Evolutionary conservation across 2,888 invertebrate species (phyloP), one percentile per base, ranked within the genome.

Genomic region (Molorchus minor): DNA sequence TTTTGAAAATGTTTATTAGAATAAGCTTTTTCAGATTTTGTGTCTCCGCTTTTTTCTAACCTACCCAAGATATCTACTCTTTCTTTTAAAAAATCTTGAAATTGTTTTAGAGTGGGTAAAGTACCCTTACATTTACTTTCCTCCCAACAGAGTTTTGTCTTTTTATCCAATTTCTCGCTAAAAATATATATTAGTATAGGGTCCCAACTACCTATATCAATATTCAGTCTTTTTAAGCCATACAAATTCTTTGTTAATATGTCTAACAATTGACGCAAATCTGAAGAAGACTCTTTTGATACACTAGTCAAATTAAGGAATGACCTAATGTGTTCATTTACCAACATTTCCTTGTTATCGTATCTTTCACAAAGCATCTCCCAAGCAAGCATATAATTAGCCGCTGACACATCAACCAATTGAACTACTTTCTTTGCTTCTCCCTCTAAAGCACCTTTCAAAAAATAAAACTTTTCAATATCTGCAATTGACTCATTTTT

Each of bases 351-450:
- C 2, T 29, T 15, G 35, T 64, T 64, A 55, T 64, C 44, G 38
- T 19, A 64, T n/a, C 64, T 44, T 40, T 64, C 58, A 19, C 54
- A 56, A 3, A 63, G 30, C 13, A 65, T 16, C 10, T 58, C 53
- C 65, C 65, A 63, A 5, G 62, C 54, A 29, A 54, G n/a, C 15
- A 21, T n/a, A 35, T 65, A 65, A 61, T 62, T 65, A 12, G 4
- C n/a, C 8, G 44, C 65, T 19, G 57, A 52, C 54, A 65, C 59
- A 43, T 65, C 62, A 15, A 63, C 17, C 35, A 46, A 29, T 29
- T 57, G 21, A 20, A 63, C 53, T 4, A 63, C 40, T 29, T 60
- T 25, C 10, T 45, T 49, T 7, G 58, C 65, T 25, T 61, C 56
- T 8, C 56, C 49, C 44, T 33, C 44, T 21, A 63, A 43, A 7